A percentile compares a stretch with the other conserved stretches of the same genome.
phyloP scores from a whole-genome alignment of 2,113 vertebrate species.

The Mobula birostris region DNA sequence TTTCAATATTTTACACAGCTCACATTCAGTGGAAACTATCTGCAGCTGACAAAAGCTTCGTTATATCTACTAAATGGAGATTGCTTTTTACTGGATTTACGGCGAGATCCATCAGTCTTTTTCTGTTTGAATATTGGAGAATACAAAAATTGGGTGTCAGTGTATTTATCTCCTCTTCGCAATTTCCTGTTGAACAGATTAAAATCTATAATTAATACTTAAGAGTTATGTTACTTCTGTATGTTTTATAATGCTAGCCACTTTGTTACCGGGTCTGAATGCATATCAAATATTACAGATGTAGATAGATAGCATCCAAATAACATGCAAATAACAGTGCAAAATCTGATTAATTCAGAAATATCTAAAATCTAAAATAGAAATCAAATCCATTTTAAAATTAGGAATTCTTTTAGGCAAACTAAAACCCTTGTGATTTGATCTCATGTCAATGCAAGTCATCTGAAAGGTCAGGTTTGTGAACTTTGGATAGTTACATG shows the following conservation, averaged over 20 bases:
- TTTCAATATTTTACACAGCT: neutral
- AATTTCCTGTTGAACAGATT: conserved; percentile 68
- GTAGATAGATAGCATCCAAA: neutral
- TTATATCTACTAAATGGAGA: conserved; percentile 56
- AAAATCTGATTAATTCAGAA: neutral
- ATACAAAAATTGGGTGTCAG: conserved; percentile 73
- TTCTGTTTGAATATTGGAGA: conserved; percentile 79
- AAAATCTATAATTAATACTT: neutral
- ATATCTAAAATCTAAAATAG: neutral
- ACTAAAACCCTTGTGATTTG: no score
- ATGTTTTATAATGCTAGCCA: neutral
- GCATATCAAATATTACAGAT: neutral
- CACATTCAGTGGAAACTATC: conserved; percentile 38
- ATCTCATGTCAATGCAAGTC: no score
- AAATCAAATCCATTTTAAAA: neutral
- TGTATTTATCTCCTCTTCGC: conserved; percentile 84
- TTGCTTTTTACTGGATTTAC: conserved; percentile 47
- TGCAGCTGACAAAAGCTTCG: conserved; percentile 64
- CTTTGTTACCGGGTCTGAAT: neutral
- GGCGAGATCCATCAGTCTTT: conserved; percentile 42
- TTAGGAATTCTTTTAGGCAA: neutral
- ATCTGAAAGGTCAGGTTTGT: no score
- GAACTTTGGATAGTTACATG: no score
- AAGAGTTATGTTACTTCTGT: no score
- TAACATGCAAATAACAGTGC: neutral